Base-by-base conservation (phyloP, 2,888 invertebrate genomes). In the Colostygia pectinataria region DNA sequence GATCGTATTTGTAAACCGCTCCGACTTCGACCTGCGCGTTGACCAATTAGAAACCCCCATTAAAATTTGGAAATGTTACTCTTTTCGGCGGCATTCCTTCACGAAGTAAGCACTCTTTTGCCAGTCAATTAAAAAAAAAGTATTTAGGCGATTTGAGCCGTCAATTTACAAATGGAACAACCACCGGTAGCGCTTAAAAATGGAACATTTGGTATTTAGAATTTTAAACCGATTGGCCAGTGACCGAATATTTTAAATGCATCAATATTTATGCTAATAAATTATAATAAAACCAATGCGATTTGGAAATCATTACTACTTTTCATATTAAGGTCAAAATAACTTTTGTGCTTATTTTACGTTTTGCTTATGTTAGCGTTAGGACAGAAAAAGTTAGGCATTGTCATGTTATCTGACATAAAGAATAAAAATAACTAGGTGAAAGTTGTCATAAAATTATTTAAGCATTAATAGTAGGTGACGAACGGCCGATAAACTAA, bases 21-120 rank as follows among this genome's bases (percentile, higher is more conserved):
- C 29, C 43, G 74, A 59, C 82, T 77, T 77, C 74, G 73, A 75
- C 73, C 77, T 57, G 64, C 66, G 66, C 71, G 74, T 74, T 83
- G 80, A 77, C 85, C 86, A 85, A 86, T 88, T 86, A 84, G 88
- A 79, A 71, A 80, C 83, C 81, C 68, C 79, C 78, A 84, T 85
- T 85, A 85, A 81, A 83, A 76, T 76, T 80, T 69, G 77, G 66
- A 70, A 68, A 70, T 69, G 58, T 66, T 68, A 70, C 62, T 68
- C 71, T 65, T 73, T 79, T 80, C 74, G 74, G 68, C 70, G 73
- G 83, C 87, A 87, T 86, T 86, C 84, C 67, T 79, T 80, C 83
- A 83, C 87, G 83, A 79, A 82, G 80, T 77, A 78, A 65, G 29
- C 28, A 34, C 51, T 45, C 33, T 28, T 42, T 52, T 18, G 41